Conservation (phyloP, 2,888 invertebrate genomes). For the Eurois occulta region DNA sequence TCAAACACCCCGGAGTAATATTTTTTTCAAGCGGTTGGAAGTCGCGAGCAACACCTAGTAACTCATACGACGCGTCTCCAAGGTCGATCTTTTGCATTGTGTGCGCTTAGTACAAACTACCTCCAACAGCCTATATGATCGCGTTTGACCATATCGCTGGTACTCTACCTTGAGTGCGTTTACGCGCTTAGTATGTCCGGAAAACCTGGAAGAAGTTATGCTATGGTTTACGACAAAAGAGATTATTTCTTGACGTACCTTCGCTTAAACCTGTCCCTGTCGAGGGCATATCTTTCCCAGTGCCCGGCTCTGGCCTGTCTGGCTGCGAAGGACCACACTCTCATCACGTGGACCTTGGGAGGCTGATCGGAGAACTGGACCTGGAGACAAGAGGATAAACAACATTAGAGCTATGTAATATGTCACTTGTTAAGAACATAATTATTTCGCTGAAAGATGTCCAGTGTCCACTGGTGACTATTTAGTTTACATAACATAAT, state of each 20-base stretch:
- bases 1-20: too few relatives aligned
- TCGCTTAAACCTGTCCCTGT: constrained; percentile 88
- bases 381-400: constrained; percentile 77
- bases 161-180: background rate
- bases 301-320: constrained; percentile 90
- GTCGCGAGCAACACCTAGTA: too few relatives aligned
- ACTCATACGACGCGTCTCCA: too few relatives aligned
- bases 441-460: background rate
- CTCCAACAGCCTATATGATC: background rate
- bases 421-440: background rate
- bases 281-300: constrained; percentile 91
- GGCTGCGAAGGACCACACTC: constrained; percentile 91
- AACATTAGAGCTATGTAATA: background rate
- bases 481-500: background rate
- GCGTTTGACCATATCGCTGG: background rate
- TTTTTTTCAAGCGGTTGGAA: too few relatives aligned
- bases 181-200: background rate
- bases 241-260: constrained; percentile 68
- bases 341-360: constrained; percentile 90
- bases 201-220: background rate
- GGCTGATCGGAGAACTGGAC: constrained; percentile 90
- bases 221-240: background rate
- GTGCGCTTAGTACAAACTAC: too few relatives aligned
- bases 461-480: background rate
- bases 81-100: too few relatives aligned